Evolutionary conservation across 2,888 invertebrate genomes (phyloP).

Genomic region (Theristus sp.): DNA sequence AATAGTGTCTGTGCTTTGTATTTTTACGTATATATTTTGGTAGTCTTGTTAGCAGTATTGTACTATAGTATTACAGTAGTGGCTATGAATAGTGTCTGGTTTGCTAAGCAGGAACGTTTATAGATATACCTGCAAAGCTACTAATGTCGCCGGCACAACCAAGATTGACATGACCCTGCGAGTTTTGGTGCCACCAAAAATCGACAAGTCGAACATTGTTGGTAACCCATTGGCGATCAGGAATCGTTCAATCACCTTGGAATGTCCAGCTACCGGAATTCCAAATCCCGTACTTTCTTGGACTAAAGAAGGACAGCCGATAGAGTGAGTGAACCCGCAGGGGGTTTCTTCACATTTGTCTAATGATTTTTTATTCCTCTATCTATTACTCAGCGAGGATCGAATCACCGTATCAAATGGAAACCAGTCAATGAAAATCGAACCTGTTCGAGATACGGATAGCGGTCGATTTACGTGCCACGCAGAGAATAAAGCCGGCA

Average conservation of each 20-base stretch:
- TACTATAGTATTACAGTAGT: too few species aligned
- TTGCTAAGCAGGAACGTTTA: too few species aligned
- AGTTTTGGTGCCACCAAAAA: constrained; percentile 24
- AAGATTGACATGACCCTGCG: constrained; percentile 18
- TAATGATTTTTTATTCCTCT: too few species aligned
- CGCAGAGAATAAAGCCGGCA: constrained; percentile 41
- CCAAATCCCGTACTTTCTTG: constrained; percentile 32
- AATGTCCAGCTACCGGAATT: constrained; percentile 32
- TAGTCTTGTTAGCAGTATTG: too few species aligned
- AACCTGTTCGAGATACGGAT: constrained; percentile 28
- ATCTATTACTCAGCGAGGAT: background rate
- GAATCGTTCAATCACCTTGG: constrained; percentile 20
- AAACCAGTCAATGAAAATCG: constrained; percentile 24
- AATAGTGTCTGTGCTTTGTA: background rate
- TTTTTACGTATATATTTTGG: background rate
- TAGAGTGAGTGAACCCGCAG: too few species aligned
- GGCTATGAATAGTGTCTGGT: too few species aligned
- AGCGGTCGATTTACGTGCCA: constrained; percentile 43
- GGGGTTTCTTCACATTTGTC: too few species aligned
- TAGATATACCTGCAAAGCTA: constrained; percentile 31
- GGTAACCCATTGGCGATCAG: constrained; percentile 31
- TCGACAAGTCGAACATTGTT: constrained; percentile 31
- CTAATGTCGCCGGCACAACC: constrained; percentile 32
- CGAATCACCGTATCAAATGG: background rate
- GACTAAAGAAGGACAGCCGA: constrained; percentile 41